These are phyloP conservation scores for Dicrostonyx torquatus DNA, from an alignment of 2,797 vertebrate species.

Conservation along the genomic window DNA sequence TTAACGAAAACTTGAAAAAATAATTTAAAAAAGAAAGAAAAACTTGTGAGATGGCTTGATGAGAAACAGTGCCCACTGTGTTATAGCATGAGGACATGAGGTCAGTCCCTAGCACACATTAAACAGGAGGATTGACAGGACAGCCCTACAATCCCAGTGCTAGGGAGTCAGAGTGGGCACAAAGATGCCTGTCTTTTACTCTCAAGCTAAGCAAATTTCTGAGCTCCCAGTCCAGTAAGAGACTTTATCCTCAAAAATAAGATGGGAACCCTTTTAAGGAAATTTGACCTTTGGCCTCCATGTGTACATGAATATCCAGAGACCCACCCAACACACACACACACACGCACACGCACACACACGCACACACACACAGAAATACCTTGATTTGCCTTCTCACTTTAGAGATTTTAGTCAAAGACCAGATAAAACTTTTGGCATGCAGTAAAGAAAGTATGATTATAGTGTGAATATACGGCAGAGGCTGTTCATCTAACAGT, in stretches of 20 bases:
- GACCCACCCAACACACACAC: neutral
- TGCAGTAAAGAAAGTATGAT: neutral
- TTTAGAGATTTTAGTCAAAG: neutral
- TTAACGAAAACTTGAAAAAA: too few species aligned
- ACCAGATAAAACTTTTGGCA: neutral
- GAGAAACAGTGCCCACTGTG: neutral
- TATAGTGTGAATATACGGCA: neutral
- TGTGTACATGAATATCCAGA: neutral
- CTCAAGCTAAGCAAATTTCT: neutral
- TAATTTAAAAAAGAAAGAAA: neutral
- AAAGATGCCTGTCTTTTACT: neutral
- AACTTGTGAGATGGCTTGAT: neutral
- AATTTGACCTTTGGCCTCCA: neutral
- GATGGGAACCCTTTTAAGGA: accelerated
- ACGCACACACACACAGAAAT: neutral
- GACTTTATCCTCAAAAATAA: neutral
- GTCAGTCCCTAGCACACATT: neutral
- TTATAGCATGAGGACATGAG: too few species aligned
- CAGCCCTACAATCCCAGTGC: accelerated
- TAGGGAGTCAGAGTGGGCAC: too few species aligned
- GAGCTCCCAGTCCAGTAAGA: neutral
- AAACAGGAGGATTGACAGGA: accelerated
- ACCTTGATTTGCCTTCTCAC: too few species aligned
- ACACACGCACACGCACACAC: neutral
- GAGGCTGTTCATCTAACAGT: neutral